Base-by-base conservation (phyloP, 2,113 vertebrate species). In the Podocnemis expansa region DNA sequence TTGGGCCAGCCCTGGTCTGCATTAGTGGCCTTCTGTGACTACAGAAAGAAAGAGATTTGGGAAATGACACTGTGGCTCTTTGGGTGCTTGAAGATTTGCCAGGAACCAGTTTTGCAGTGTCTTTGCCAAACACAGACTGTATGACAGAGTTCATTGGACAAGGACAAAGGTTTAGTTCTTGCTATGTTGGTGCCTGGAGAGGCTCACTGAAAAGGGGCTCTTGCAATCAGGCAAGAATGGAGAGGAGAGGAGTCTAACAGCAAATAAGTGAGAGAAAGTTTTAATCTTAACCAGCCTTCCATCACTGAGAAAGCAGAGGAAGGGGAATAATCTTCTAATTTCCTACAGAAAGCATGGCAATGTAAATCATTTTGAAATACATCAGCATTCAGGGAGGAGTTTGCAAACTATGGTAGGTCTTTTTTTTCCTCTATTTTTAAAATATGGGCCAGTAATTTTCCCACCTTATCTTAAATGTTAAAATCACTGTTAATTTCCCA, bases 101-200 rank as follows among this genome's bases (percentile, higher is more conserved):
- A 80, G 41, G 80, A 60, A 83, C 78, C 10, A 27, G 2, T 81
- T 94, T 79, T 95, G 78, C 85, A 55, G 56, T 55, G 87, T 38
- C 95, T 97, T 81, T 96, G 84, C 89, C 93, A 95, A 96, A 85
- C 82, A 45, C 14, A 76, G 93, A 94, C 87, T 79, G 38, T 55
- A 87, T 85, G 85, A 83, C 75, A 78, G 93, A 92, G 90, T 92
- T 96, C 67, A 89, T 56, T 96, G 60, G 92, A 63, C 91, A 96
- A 94, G 60, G 70, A 95, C 27, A 96, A 92, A 93, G 87, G 60
- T 55, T 60, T 24, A 17, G 25, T 93, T 97, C 55, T 94, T 89
- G 81, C 49, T 93, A 76, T 58, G 60, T 70, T 93, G 34, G 51
- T 94, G 92, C 63, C 75, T 85, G 60, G 31, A 85, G 73, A 96